These are phyloP conservation scores for Ctenopoma kingsleyae DNA, from an alignment of 2,797 vertebrate genomes.

Conservation along the genomic window DNA sequence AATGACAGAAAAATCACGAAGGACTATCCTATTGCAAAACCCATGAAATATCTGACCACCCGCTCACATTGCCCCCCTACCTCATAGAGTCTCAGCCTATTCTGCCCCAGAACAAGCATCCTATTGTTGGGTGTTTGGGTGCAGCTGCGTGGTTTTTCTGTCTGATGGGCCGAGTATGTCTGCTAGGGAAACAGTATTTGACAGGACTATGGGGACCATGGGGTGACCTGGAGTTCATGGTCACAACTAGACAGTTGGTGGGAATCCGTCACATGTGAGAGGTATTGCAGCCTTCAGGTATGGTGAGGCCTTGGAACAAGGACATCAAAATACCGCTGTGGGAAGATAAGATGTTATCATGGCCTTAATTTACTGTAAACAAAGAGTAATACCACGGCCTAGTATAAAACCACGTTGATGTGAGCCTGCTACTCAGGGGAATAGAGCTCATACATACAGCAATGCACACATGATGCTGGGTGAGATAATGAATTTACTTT, in stretches of 20 bases:
- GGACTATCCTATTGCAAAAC: slow-evolving; percentile 67
- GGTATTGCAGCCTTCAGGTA: slow-evolving; percentile 60
- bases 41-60: slow-evolving; percentile 68
- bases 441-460: slow-evolving; percentile 25
- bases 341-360: slow-evolving; percentile 55
- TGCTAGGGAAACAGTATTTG: slow-evolving; percentile 74
- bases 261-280: slow-evolving; percentile 57
- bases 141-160: slow-evolving; percentile 80
- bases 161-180: slow-evolving; percentile 67
- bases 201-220: slow-evolving; percentile 46
- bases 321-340: slow-evolving; percentile 29
- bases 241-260: slow-evolving; percentile 59
- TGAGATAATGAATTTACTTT: slow-evolving; percentile 45
- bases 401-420: slow-evolving; percentile 25
- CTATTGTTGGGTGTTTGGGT: slow-evolving; percentile 82
- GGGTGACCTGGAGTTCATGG: slow-evolving; percentile 68
- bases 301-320: slow-evolving; percentile 27
- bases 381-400: slow-evolving; percentile 25
- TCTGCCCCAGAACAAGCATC: slow-evolving; percentile 76
- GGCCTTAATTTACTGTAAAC: slow-evolving; percentile 61
- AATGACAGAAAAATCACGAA: slow-evolving; percentile 63
- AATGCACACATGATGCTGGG: slow-evolving; percentile 18
- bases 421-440: slow-evolving; percentile 14
- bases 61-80: slow-evolving; percentile 56
- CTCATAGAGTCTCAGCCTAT: slow-evolving; percentile 52